Percentiles rank a stretch among this genome's conserved stretches.
These are phyloP conservation scores for Acrocyrtus sp. DNA, from an alignment of 2,888 invertebrate species.

Conservation along the genomic window DNA sequence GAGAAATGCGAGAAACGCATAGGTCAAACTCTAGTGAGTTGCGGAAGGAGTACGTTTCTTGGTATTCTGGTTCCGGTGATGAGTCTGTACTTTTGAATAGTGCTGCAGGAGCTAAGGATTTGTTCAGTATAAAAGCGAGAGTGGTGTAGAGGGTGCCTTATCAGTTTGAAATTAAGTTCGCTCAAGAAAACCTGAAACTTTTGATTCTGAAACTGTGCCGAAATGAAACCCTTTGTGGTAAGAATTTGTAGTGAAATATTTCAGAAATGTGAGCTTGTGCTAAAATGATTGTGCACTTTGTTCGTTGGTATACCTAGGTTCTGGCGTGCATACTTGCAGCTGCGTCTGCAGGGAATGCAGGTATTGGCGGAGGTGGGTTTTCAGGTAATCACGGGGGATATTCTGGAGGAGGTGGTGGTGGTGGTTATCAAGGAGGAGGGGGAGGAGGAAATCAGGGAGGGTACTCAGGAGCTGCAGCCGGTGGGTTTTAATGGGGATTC, in stretches of 20 bases:
- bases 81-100: neutral
- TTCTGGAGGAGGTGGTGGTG: slow-evolving; percentile 16
- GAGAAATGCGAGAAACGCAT: no score
- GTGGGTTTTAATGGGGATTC: slow-evolving; percentile 19
- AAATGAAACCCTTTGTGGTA: slow-evolving; percentile 42
- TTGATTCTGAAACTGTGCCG: neutral
- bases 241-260: neutral
- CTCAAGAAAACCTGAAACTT: neutral
- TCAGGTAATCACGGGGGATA: slow-evolving; percentile 7
- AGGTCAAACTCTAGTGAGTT: no score
- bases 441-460: slow-evolving; percentile 21
- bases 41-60: slow-evolving; percentile 25
- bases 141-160: slow-evolving; percentile 1
- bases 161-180: slow-evolving; percentile 18
- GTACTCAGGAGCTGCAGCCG: neutral
- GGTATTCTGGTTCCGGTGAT: neutral
- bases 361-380: slow-evolving; percentile 8
- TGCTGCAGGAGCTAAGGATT: neutral
- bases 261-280: neutral
- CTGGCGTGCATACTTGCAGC: slow-evolving; percentile 19
- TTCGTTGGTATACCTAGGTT: slow-evolving; percentile 4
- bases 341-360: slow-evolving; percentile 21
- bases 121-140: slow-evolving; percentile 41
- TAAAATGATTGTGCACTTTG: neutral
- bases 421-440: neutral